Evolutionary conservation across 2,797 vertebrate species (phyloP), one percentile per base, ranked within the genome.

Genomic region (Tangara arthus): DNA sequence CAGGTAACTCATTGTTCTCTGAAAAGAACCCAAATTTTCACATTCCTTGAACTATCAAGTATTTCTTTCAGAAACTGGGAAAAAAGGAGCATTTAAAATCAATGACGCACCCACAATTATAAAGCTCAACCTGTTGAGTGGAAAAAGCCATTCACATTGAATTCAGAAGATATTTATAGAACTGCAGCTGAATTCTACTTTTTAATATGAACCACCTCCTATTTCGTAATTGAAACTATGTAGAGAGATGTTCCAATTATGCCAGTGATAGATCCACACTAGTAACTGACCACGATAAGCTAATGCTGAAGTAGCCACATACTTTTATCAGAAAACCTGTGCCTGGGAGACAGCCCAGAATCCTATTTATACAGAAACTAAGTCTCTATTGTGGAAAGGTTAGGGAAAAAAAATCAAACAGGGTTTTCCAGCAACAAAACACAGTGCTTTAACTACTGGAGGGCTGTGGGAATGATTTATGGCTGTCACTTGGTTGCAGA

Each of bases 351-450:
- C 19, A 70, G 26, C 16, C 53, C 49, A 68, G 52, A 87, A 91
- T 28, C 47, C 19, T 32, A 1, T 14, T 82, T 69, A 61, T 27
- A 64, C 7, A 68, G 32, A 87, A 87, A 60, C 17, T 13, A 65
- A 12, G 2, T 47, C 5, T 37, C 16, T 24, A 0, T 8, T 26
- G 2, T 23, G 15, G 10, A 75, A 20, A 56, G 2, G 1, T 34
- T 37, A 27, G 3, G 28, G 21, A 59, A 19, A 34, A 9, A 15
- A 11, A 12, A 8, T 2, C 1, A 21, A 66, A 32, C 8, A 32
- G 20, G 18, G 12, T 9, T 37, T 37, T 76, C 12, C 22, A 69
- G 18, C 6, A 83, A n/a, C 7, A 59, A 35, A 89, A 37, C 6
- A 85, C 61, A 50, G 16, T 34, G 28, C 11, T 57, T 44, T 60